phyloP scores from a whole-genome alignment of 2,113 vertebrate genomes.

The Dicentrarchus labrax region DNA sequence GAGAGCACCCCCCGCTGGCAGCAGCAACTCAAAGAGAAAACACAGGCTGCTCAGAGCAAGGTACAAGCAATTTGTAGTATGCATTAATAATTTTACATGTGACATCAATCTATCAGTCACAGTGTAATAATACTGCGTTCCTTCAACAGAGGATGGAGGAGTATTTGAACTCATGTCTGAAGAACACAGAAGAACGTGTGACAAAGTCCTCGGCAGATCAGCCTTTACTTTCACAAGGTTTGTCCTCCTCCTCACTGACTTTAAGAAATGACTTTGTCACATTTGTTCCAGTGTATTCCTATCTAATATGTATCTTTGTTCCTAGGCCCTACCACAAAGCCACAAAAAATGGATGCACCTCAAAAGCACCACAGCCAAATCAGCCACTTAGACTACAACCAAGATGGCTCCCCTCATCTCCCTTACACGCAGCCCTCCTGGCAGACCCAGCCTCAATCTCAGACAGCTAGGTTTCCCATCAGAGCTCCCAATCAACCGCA shows the following conservation, averaged over 20 bases:
- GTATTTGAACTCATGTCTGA: constrained; percentile 45
- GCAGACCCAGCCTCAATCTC: constrained; percentile 45
- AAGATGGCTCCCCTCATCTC: constrained; percentile 28
- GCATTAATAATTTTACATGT: neutral
- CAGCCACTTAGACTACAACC: constrained; percentile 23
- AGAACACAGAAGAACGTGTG: constrained; percentile 38
- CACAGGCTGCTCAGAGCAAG: constrained; percentile 61
- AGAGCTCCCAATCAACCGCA: constrained; percentile 31
- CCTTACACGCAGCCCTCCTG: constrained; percentile 45
- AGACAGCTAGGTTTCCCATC: constrained; percentile 36
- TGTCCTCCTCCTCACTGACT: constrained; percentile 2
- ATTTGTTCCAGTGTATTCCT: neutral
- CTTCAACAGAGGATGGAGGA: constrained; percentile 65
- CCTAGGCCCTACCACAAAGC: constrained; percentile 33
- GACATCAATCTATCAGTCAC: neutral
- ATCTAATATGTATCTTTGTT: neutral
- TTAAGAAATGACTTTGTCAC: neutral
- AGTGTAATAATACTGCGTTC: constrained; percentile 15
- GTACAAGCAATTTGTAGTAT: constrained; percentile 26
- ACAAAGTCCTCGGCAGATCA: constrained; percentile 22
- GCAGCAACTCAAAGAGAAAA: constrained; percentile 72
- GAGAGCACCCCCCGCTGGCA: constrained; percentile 71
- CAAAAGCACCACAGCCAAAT: constrained; percentile 33
- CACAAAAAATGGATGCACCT: constrained; percentile 28
- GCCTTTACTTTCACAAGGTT: constrained; percentile 51